These are phyloP conservation scores for Branchellion lobata DNA, from an alignment of 2,888 invertebrate species.

Conservation along the genomic window DNA sequence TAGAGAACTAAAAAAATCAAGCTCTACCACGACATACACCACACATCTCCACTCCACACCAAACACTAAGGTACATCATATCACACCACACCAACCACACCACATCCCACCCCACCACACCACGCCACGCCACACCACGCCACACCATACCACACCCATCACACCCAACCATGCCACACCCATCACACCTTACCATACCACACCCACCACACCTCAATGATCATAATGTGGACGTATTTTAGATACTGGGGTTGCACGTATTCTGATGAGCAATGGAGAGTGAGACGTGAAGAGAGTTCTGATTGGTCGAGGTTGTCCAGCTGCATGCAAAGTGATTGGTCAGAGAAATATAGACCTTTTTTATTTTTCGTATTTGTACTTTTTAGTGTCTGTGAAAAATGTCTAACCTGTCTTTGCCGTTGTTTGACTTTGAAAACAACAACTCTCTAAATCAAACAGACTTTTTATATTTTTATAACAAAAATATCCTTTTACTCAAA, in stretches of 20 bases:
- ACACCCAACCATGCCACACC: neutral
- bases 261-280: constrained; percentile 78
- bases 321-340: constrained; percentile 63
- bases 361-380: no score
- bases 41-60: no score
- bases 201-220: constrained; percentile 71
- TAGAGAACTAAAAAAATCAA: no score
- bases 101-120: neutral
- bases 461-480: no score
- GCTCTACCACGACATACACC: no score
- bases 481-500: no score
- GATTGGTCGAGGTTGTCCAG: constrained; percentile 78
- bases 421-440: no score
- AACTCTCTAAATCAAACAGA: no score
- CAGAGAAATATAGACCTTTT: neutral
- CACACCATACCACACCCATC: neutral
- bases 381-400: no score
- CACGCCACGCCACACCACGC: constrained; percentile 61
- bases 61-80: no score
- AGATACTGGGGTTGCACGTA: constrained; percentile 78
- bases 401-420: no score
- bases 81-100: neutral
- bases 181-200: neutral
- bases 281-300: constrained; percentile 81
- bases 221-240: constrained; percentile 71